These are phyloP conservation scores for Caenorhabditis uteleia DNA, from an alignment of 2,888 invertebrate genomes.

Conservation along the genomic window DNA sequence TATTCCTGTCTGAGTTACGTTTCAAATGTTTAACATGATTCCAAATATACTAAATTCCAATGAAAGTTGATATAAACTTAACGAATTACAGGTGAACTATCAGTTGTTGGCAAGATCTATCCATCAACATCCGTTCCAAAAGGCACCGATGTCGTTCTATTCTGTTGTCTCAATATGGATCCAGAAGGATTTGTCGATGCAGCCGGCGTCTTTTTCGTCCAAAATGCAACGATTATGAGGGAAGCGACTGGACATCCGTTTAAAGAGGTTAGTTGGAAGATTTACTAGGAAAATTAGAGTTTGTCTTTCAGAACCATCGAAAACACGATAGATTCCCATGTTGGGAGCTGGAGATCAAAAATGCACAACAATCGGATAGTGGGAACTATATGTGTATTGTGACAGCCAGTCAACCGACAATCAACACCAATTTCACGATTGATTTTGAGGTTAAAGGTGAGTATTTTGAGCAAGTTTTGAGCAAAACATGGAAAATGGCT, in stretches of 20 bases:
- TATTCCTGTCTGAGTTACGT: too few species aligned
- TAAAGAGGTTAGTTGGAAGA: conserved; percentile 37
- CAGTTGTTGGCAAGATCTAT: conserved; percentile 50
- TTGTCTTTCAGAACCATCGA: too few species aligned
- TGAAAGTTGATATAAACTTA: neutral
- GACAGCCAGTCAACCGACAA: conserved; percentile 18
- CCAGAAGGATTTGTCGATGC: conserved; percentile 59
- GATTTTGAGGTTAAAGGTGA: conserved; percentile 65
- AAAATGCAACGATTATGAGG: conserved; percentile 61
- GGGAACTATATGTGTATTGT: conserved; percentile 63
- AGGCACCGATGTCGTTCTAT: conserved; percentile 61
- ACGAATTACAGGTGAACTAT: conserved; percentile 53
- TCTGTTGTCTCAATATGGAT: conserved; percentile 67
- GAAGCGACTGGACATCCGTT: conserved; percentile 65
- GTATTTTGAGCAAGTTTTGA: neutral
- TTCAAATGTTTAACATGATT: neutral
- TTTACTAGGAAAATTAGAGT: too few species aligned
- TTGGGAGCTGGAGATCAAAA: conserved; percentile 62
- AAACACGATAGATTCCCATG: conserved; percentile 48
- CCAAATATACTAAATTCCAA: neutral
- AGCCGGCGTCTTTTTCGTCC: conserved; percentile 61
- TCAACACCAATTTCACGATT: conserved; percentile 56
- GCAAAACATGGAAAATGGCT: neutral
- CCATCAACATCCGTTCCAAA: conserved; percentile 60
- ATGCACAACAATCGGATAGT: conserved; percentile 61